phyloP scores from a whole-genome alignment of 1,140 invertebrate species.

The Hermatobates lingyangjiaoensis region DNA sequence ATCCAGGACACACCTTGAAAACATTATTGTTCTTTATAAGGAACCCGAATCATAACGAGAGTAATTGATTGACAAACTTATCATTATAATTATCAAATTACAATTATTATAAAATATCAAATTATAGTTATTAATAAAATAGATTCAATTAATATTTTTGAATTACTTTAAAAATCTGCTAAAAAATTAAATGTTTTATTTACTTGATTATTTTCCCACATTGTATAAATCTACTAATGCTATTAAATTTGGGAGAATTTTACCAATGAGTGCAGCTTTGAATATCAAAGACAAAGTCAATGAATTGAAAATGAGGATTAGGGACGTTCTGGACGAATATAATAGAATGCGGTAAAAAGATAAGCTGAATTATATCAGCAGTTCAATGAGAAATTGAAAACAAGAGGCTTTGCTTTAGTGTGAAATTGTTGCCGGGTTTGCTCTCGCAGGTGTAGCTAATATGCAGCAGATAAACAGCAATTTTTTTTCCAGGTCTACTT shows the following conservation, averaged over 20 bases:
- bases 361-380: constrained; percentile 9
- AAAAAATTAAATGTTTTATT: constrained; percentile 30
- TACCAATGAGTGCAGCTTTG: constrained; percentile 38
- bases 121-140: constrained; percentile 71
- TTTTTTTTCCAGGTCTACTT: no score
- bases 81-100: constrained; percentile 78
- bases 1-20: constrained; percentile 61
- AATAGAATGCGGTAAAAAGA: constrained; percentile 26
- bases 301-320: constrained; percentile 32
- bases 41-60: constrained; percentile 83
- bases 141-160: constrained; percentile 34
- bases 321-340: constrained; percentile 32
- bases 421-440: no score
- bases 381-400: constrained; percentile 7
- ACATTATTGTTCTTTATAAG: constrained; percentile 72
- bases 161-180: constrained; percentile 35
- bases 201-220: constrained; percentile 34
- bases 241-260: constrained; percentile 49
- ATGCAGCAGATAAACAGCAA: no score
- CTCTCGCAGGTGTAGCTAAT: no score
- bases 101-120: no score
- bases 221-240: constrained; percentile 41
- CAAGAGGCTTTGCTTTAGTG: constrained; percentile 10
- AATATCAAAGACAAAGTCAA: constrained; percentile 28
- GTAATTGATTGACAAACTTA: constrained; percentile 66